Evolutionary conservation across 2,113 vertebrate genomes (phyloP).

Genomic region (Osmerus mordax): DNA sequence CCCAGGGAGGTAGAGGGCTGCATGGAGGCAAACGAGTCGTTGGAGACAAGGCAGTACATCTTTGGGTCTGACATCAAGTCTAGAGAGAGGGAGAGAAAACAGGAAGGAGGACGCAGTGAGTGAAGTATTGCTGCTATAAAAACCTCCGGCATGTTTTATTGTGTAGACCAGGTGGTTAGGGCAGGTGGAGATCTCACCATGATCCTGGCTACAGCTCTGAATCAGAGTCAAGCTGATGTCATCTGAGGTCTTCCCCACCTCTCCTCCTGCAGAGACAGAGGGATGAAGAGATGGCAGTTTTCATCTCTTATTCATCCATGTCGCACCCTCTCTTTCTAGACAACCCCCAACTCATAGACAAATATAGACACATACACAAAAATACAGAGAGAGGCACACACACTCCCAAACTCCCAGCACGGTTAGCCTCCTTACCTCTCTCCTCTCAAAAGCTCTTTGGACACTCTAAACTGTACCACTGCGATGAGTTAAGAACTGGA

Average conservation of each 20-base stretch:
- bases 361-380: background rate
- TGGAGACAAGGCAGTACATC: conserved; percentile 93
- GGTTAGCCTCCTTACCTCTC: too few relatives aligned
- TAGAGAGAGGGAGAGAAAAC: conserved; percentile 52
- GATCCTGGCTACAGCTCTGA: conserved; percentile 94
- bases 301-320: conserved; percentile 50
- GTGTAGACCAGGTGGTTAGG: background rate
- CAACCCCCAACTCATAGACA: background rate
- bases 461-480: too few relatives aligned
- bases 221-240: conserved; percentile 94
- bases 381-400: too few relatives aligned
- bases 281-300: conserved; percentile 28
- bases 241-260: conserved; percentile 88
- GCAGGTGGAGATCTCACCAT: conserved; percentile 72
- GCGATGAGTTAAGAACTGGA: too few relatives aligned
- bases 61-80: conserved; percentile 90
- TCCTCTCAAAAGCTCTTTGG: too few relatives aligned
- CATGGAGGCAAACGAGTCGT: conserved; percentile 95
- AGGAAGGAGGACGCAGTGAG: background rate
- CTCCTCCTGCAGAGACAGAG: conserved; percentile 72
- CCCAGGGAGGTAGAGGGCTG: conserved; percentile 91
- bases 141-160: too few relatives aligned
- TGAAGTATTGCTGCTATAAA: too few relatives aligned
- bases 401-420: too few relatives aligned
- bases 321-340: conserved; percentile 10